Evolutionary conservation across 2,888 invertebrate genomes (phyloP), one percentile per base, ranked within the genome.

Genomic region (Lobophora halterata): DNA sequence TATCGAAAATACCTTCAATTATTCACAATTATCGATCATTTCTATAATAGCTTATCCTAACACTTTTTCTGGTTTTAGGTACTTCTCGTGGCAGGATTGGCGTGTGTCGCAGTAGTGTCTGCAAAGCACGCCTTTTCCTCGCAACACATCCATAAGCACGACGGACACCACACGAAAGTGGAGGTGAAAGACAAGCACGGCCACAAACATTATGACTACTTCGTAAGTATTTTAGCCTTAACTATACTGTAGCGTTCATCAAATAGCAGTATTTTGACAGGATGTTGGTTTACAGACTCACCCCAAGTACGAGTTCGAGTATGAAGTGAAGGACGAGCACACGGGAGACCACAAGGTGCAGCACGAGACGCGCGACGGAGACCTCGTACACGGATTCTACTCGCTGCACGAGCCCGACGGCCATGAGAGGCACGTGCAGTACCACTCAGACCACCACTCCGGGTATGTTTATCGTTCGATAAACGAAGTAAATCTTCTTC

Each of bases 341-440:
- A 86, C 87, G 6, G 76, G 76, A 18, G 87, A 87, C 60, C 74
- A 78, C 51, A 85, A 86, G 58, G 73, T 63, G 52, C 83, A 83
- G 55, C 71, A 72, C 13, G 86, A 86, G 64, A 52, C 61, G 17
- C 74, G 85, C 35, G 68, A 71, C 40, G 83, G 82, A 24, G 81
- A 85, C 58, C 67, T 68, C 26, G 83, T 86, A 46, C 76, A 81
- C 50, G 86, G 87, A 27, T 67, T 66, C 26, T 82, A 83, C 56
- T 70, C 71, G 11, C 58, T 79, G 31, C 71, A 79, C 23, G 74
- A 81, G 58, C 66, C 77, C 11, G 81, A 80, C 46, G 78, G 81
- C 49, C 71, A 79, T 43, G 61, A 78, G 42, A 70, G 86, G 25
- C 71, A 75, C 16, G 82, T 85, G 3, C 62, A 73, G 31, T 83